These are phyloP conservation scores for Blastomussa wellsi DNA, from an alignment of 92 coral and sea anemone genomes.

Conservation along the genomic window DNA sequence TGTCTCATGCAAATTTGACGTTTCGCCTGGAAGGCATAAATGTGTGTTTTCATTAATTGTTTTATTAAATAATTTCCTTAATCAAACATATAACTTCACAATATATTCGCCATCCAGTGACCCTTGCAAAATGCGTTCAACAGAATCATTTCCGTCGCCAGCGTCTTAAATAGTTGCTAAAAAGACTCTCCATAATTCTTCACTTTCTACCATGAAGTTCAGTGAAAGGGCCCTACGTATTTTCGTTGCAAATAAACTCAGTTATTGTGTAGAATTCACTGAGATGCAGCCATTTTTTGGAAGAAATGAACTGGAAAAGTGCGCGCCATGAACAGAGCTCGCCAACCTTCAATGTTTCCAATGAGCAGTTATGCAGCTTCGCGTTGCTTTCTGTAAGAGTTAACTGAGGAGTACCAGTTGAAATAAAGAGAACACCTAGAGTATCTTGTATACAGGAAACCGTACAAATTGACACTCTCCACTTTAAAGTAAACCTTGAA, in stretches of 20 bases:
- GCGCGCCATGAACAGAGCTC: background rate
- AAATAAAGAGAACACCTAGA: background rate
- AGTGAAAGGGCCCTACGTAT: background rate
- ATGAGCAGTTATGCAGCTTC: background rate
- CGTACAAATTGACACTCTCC: conserved; percentile 8
- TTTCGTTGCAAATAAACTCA: background rate
- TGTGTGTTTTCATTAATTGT: conserved; percentile 9
- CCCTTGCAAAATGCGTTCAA: conserved; percentile 1
- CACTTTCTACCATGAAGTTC: background rate
- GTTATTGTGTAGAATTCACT: background rate
- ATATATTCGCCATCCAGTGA: conserved; percentile 20
- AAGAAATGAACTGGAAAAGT: background rate
- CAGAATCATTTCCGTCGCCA: background rate
- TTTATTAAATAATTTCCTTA: conserved; percentile 37
- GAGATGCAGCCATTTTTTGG: background rate
- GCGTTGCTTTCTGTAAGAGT: background rate
- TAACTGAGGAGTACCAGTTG: background rate
- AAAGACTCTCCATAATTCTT: background rate
- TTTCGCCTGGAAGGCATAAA: conserved; percentile 35
- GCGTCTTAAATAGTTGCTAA: background rate
- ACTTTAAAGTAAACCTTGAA: conserved; percentile 10
- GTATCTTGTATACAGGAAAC: conserved; percentile 18
- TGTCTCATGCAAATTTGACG: conserved; percentile 18
- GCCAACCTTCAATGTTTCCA: too few relatives aligned
- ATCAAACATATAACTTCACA: conserved; percentile 29